phyloP scores from a whole-genome alignment of 2,888 invertebrate species.

The Scaptomyza flava region DNA sequence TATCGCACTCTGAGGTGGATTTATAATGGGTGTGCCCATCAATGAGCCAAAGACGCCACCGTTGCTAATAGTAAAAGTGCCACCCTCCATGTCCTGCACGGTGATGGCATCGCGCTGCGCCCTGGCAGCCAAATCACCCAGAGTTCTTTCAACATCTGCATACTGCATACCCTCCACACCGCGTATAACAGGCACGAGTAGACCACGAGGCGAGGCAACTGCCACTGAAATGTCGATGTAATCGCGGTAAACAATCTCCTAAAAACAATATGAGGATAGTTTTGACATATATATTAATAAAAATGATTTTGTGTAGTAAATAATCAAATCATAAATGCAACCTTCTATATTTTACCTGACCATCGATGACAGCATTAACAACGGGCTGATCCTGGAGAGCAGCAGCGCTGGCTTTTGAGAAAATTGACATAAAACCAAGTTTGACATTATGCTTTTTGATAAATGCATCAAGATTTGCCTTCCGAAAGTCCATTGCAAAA shows the following conservation, averaged over 20 bases:
- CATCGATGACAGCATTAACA: constrained; percentile 98
- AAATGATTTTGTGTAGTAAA: too few relatives aligned
- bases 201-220: constrained; percentile 98
- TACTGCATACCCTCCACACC: constrained; percentile 97
- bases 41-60: constrained; percentile 99
- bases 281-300: too few relatives aligned
- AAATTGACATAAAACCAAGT: constrained; percentile 99
- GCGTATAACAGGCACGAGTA: constrained; percentile 98
- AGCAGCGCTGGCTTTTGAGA: constrained; percentile 96
- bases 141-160: constrained; percentile 96
- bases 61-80: constrained; percentile 99
- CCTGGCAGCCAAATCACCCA: constrained; percentile 95
- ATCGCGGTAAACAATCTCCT: constrained; percentile 91
- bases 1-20: constrained; percentile 99
- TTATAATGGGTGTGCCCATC: constrained; percentile 99
- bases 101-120: constrained; percentile 94
- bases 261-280: constrained; percentile 7
- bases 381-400: constrained; percentile 97
- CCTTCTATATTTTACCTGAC: constrained; percentile 83
- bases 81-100: constrained; percentile 99
- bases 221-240: constrained; percentile 99
- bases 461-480: constrained; percentile 94
- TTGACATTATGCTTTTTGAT: constrained; percentile 97
- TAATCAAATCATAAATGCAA: too few relatives aligned
- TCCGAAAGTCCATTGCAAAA: constrained; percentile 96